Evolutionary conservation across 2,797 vertebrate genomes (phyloP).

Genomic region (Gymnoscopelus microlampas): DNA sequence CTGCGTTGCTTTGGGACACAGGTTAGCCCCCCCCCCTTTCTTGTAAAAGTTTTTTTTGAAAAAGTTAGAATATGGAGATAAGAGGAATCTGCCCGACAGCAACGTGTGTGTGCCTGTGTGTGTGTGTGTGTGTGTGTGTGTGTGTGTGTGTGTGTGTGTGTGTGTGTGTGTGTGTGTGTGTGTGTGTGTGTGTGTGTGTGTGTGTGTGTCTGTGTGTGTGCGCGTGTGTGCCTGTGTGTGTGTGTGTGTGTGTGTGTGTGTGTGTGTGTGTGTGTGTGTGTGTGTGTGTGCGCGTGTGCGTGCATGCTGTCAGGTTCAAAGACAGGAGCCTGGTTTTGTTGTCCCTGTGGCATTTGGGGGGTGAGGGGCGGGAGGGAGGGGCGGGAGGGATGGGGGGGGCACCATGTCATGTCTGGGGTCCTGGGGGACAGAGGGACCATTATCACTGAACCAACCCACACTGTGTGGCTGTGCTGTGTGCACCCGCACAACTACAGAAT

Average conservation of each 20-base stretch:
- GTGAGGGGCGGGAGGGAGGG: constrained; percentile 5
- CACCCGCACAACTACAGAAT: constrained; percentile 64
- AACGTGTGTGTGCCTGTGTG: too few relatives aligned
- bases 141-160: background rate
- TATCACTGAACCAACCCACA: constrained; percentile 52
- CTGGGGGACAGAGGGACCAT: constrained; percentile 30
- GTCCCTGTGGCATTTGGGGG: constrained; percentile 19
- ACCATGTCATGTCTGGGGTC: constrained; percentile 16
- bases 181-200: background rate
- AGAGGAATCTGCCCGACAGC: too few relatives aligned
- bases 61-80: too few relatives aligned
- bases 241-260: background rate
- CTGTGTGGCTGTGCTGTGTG: constrained; percentile 21
- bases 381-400: background rate
- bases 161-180: too few relatives aligned
- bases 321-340: constrained; percentile 3
- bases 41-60: too few relatives aligned
- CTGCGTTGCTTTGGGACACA: too few relatives aligned
- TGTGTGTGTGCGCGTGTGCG: too few relatives aligned
- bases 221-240: constrained; percentile 1
- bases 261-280: too few relatives aligned
- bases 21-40: too few relatives aligned
- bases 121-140: too few relatives aligned
- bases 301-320: constrained; percentile 41
- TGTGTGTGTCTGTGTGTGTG: constrained; percentile 5